phyloP scores from a whole-genome alignment of 2,797 vertebrate species.

The Kryptopterus vitreolus region DNA sequence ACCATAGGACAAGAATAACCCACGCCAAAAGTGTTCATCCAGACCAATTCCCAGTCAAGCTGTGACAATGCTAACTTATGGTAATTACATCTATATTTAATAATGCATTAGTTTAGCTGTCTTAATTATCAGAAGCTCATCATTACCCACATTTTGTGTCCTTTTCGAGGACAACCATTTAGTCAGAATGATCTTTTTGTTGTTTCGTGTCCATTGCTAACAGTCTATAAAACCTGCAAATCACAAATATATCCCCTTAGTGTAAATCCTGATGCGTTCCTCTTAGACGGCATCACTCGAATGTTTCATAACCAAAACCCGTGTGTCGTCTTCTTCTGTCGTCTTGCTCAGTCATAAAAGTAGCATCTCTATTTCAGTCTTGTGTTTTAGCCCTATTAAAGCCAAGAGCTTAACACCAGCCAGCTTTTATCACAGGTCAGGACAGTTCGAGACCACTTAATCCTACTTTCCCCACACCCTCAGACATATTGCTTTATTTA shows the following conservation, averaged over 20 bases:
- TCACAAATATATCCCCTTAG: too few species aligned
- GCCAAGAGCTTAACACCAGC: constrained; percentile 27
- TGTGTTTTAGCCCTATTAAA: constrained; percentile 15
- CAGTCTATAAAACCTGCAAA: neutral
- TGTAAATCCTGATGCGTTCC: neutral
- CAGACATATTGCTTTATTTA: neutral
- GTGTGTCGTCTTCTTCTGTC: neutral
- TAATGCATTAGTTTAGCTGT: neutral
- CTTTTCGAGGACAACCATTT: constrained; percentile 4
- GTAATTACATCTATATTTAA: neutral
- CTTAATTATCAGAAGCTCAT: neutral
- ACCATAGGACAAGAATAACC: neutral
- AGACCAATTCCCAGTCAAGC: neutral
- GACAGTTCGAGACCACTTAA: constrained; percentile 4
- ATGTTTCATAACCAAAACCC: neutral
- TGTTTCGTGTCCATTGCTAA: neutral
- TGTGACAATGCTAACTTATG: neutral
- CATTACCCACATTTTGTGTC: neutral
- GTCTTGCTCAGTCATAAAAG: neutral
- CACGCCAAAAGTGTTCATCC: too few species aligned
- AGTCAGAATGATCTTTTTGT: neutral
- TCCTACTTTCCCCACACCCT: neutral
- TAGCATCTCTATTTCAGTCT: constrained; percentile 38
- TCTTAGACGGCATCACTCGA: neutral
- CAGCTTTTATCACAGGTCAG: constrained; percentile 20